Evolutionary conservation across 2,888 invertebrate genomes (phyloP).

Genomic region (Epiblema foenella): DNA sequence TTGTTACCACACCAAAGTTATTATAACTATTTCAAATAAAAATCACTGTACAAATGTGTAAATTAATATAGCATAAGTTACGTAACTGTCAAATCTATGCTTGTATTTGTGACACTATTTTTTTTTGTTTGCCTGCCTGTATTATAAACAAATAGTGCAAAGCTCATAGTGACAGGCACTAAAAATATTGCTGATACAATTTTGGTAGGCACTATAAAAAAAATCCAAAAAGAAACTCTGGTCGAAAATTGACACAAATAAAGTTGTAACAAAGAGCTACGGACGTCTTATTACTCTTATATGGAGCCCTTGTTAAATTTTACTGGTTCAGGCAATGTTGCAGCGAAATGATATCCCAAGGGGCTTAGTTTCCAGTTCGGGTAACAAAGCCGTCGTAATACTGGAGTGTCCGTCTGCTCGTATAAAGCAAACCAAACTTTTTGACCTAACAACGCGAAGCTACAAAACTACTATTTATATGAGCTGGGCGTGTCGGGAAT

Average conservation of each 20-base stretch:
- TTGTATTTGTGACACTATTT: constrained; percentile 1
- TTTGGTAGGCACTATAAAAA: constrained; percentile 19
- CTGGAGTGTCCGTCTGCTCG: constrained; percentile 15
- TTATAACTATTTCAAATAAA: constrained; percentile 23
- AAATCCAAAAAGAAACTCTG: not conserved
- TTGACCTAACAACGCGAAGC: constrained; percentile 24
- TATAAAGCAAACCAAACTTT: constrained; percentile 33
- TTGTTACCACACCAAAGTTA: constrained; percentile 6
- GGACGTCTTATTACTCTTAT: constrained; percentile 50
- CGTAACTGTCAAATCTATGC: constrained; percentile 21
- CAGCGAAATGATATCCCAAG: constrained; percentile 41
- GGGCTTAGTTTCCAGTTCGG: constrained; percentile 37
- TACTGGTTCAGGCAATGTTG: constrained; percentile 40
- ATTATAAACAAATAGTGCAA: too few species aligned
- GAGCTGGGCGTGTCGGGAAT: constrained; percentile 26
- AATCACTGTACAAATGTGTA: constrained; percentile 15
- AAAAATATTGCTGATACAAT: constrained; percentile 6
- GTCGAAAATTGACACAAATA: constrained; percentile 38
- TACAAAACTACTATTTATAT: constrained; percentile 14
- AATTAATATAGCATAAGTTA: not conserved
- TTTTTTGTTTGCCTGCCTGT: not conserved
- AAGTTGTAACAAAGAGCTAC: constrained; percentile 40
- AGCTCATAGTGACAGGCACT: too few species aligned
- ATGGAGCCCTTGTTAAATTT: constrained; percentile 47
- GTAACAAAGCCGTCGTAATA: constrained; percentile 36